phyloP scores from a whole-genome alignment of 2,888 invertebrate genomes.

The Glaucopsyche alexis region DNA sequence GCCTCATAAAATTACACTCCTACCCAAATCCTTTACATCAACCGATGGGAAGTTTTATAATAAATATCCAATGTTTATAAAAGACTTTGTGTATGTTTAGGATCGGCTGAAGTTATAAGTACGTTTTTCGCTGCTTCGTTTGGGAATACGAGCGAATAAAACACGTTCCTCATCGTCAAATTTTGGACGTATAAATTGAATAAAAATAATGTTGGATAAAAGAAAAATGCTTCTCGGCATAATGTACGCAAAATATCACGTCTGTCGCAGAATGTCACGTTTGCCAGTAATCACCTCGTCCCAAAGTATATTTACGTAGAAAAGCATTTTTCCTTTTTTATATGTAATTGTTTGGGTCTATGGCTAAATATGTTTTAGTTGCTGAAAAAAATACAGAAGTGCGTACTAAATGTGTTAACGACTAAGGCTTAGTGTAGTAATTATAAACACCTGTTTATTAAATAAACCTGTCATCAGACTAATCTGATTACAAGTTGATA shows the following conservation, averaged over 20 bases:
- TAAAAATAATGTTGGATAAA: slow-evolving; percentile 5
- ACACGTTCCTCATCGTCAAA: background rate
- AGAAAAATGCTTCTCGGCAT: slow-evolving; percentile 1
- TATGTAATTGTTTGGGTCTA: background rate
- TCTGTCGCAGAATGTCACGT: slow-evolving; percentile 3
- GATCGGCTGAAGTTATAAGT: background rate
- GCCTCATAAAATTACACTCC: slow-evolving; percentile 25
- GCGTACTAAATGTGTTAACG: no score
- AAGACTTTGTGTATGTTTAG: background rate
- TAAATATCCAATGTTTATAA: no score
- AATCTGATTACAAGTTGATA: no score
- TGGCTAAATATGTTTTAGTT: no score
- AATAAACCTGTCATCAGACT: no score
- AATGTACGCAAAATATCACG: slow-evolving; percentile 8
- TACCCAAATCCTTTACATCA: slow-evolving; percentile 21
- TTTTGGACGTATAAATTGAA: background rate
- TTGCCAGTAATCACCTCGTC: background rate
- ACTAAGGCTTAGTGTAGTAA: no score
- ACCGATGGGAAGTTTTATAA: background rate
- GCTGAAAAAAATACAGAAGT: background rate
- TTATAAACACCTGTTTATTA: no score
- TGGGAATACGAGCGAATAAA: background rate
- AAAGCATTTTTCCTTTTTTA: background rate
- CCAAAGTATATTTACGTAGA: slow-evolving; percentile 8
- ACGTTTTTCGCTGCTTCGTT: background rate